phyloP scores from a whole-genome alignment of 30 jellyfish, hydroid and myxozoan species.

The Pseudorhiza aurosa region DNA sequence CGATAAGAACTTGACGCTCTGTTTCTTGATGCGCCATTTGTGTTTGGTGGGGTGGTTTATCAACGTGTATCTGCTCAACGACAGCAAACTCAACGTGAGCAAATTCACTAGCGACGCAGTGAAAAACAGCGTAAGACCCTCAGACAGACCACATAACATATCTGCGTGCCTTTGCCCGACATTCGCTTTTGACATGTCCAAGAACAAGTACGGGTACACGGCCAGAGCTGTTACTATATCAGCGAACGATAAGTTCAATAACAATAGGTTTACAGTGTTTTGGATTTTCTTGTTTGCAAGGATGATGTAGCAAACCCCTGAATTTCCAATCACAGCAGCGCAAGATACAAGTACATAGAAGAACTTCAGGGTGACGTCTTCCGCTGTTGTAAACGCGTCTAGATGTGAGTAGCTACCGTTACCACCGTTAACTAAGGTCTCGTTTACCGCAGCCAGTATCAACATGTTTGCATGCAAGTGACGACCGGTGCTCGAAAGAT shows the following conservation, averaged over 20 bases:
- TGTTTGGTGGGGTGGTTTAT: constrained; percentile 88
- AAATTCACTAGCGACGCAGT: constrained; percentile 82
- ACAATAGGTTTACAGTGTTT: constrained; percentile 72
- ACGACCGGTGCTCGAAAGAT: no score
- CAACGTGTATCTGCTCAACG: constrained; percentile 84
- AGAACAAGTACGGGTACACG: constrained; percentile 79
- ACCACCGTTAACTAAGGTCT: no score
- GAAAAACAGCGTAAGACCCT: constrained; percentile 80
- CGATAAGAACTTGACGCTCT: constrained; percentile 55
- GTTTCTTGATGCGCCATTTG: constrained; percentile 78
- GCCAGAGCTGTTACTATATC: constrained; percentile 77
- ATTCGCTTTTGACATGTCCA: constrained; percentile 41
- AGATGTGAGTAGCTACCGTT: background rate
- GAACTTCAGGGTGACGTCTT: constrained; percentile 46
- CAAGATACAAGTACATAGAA: constrained; percentile 48
- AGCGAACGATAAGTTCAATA: constrained; percentile 80
- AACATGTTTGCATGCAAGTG: no score
- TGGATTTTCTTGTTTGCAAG: constrained; percentile 61
- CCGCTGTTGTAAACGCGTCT: constrained; percentile 42
- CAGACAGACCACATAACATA: constrained; percentile 85
- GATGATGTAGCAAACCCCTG: constrained; percentile 75
- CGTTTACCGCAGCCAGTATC: no score
- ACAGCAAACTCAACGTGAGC: constrained; percentile 79
- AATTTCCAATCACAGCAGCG: constrained; percentile 65
- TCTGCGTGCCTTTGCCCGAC: constrained; percentile 70